Evolutionary conservation across 1,140 invertebrate genomes (phyloP).

Genomic region (Pogonomyrmex barbatus): DNA sequence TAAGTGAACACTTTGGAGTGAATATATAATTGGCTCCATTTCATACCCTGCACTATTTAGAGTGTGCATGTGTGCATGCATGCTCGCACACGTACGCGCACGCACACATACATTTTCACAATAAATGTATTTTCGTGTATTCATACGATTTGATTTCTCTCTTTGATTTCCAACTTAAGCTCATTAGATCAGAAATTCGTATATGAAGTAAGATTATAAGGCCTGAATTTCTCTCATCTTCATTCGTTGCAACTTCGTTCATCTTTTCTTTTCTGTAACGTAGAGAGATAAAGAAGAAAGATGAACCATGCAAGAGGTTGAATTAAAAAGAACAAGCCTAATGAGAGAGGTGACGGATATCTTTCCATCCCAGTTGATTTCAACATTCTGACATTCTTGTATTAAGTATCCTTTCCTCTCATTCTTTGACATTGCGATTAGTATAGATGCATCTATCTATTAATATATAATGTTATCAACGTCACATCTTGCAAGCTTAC

Average conservation of each 20-base stretch:
- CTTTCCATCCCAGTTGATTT: constrained; percentile 13
- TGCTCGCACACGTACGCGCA: too few species aligned
- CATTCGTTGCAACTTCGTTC: too few species aligned
- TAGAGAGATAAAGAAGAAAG: too few species aligned
- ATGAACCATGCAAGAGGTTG: too few species aligned
- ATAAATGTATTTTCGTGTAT: constrained; percentile 63
- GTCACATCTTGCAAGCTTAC: constrained; percentile 33
- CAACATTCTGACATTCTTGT: constrained; percentile 55
- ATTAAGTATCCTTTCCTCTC: constrained; percentile 64
- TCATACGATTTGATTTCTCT: constrained; percentile 67
- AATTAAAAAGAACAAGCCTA: too few species aligned
- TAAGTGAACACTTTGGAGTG: constrained; percentile 62
- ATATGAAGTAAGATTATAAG: constrained; percentile 14
- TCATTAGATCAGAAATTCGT: constrained; percentile 37
- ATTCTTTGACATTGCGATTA: constrained; percentile 81
- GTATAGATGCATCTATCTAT: constrained; percentile 43
- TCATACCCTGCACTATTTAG: constrained; percentile 45
- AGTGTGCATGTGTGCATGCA: too few species aligned
- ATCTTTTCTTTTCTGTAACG: too few species aligned
- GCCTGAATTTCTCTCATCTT: too few species aligned
- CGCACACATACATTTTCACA: constrained; percentile 16
- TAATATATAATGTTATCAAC: constrained; percentile 33
- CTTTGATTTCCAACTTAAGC: constrained; percentile 55
- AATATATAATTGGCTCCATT: constrained; percentile 60
- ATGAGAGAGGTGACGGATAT: constrained; percentile 1